Base-by-base conservation (phyloP, 2,888 invertebrate genomes). In the Abrostola tripartita region DNA sequence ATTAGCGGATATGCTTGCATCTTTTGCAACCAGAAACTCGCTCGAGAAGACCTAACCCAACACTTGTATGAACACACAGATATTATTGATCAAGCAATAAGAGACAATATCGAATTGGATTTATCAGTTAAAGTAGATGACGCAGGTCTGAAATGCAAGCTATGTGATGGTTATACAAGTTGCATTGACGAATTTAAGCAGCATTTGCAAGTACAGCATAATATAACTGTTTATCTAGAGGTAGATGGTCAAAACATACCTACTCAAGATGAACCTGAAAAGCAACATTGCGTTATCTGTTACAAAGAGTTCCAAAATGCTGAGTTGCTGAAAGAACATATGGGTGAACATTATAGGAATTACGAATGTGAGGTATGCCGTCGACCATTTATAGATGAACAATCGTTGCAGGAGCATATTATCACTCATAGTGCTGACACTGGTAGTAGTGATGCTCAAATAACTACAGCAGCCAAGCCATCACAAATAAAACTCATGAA, bases 321-420 rank as follows among this genome's bases (percentile, higher is more conserved):
- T 63, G 90, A 89, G 69, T 67, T 80, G 0, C 56, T 92, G 0
- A 79, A 84, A 0, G 87, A 87, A n/a, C 92, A 92, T 55, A 90
- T 91, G 90, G 85, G 84, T 6, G 81, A 82, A 0, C 92, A 92
- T 62, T 90, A 86, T 40, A 81, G 84, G 12, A 91, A 91, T 58
- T 90, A 86, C 38, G 77, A 84, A 6, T 92, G 92, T 53, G 68
- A 75, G 0, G 69, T 78, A 0, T 92, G 92, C 61, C 84, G 82
- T 11, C 82, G 84, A 0, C 84, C 86, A 0, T 92, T 91, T 41
- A 82, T 85, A 0, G 84, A 82, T 14, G 69, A 78, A n/a, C 71
- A 72, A 4, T 59, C 81, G 0, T 62, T 82, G 61, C 71, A 70
- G 24, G 68, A 76, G 1, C 85, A 85, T 49, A 71, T 57, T 5